These are phyloP conservation scores for Botia almorhae DNA, from an alignment of 2,797 vertebrate genomes.

Conservation along the genomic window DNA sequence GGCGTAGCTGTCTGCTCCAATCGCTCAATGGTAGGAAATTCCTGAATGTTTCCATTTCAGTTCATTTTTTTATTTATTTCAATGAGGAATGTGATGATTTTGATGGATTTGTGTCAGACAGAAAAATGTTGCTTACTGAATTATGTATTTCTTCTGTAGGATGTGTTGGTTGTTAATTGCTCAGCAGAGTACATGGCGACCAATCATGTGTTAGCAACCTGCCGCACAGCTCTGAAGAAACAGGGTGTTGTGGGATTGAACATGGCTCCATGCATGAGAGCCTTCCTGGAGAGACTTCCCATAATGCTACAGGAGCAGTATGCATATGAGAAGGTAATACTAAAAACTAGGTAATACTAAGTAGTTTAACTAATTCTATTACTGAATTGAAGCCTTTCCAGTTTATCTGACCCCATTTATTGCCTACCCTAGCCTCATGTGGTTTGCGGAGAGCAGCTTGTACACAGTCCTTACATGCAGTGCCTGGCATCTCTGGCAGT, in stretches of 20 bases:
- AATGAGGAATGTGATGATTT: background rate
- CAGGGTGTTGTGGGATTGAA: conserved; percentile 93
- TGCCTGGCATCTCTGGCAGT: conserved; percentile 95
- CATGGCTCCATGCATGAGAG: conserved; percentile 95
- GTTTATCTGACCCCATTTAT: conserved; percentile 4
- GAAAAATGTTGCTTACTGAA: background rate
- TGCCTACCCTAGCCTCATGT: conserved; percentile 85
- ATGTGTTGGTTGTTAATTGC: conserved; percentile 93
- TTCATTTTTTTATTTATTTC: background rate
- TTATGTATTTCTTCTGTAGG: conserved; percentile 71
- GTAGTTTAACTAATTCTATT: background rate
- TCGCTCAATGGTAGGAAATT: conserved; percentile 88
- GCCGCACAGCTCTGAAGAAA: conserved; percentile 90
- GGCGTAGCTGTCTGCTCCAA: conserved; percentile 95
- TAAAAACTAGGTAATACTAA: background rate
- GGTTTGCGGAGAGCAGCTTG: conserved; percentile 95
- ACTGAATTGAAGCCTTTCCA: background rate
- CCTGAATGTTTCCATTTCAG: background rate
- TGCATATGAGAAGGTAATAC: conserved; percentile 88
- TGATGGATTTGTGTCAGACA: background rate
- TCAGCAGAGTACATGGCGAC: conserved; percentile 88
- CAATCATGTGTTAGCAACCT: conserved; percentile 92
- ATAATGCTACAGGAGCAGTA: conserved; percentile 98
- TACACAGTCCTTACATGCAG: conserved; percentile 98
- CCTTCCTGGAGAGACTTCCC: conserved; percentile 93